phyloP scores from a whole-genome alignment of 1,140 invertebrate genomes.

The Bemisia tabaci region DNA sequence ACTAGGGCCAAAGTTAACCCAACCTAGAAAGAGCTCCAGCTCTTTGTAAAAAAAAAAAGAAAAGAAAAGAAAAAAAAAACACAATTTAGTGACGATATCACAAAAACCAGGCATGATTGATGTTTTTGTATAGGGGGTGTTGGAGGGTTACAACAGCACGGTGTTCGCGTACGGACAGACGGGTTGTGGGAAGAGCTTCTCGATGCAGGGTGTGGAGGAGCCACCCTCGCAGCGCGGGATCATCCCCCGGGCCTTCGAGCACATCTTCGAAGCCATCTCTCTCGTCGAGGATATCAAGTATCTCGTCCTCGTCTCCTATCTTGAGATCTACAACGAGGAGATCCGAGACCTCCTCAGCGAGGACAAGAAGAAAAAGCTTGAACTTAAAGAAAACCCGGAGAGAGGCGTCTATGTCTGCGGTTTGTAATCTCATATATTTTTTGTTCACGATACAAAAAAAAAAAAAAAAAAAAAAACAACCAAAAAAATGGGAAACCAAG shows the following conservation, averaged over 20 bases:
- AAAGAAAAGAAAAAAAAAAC: no score
- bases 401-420: constrained; percentile 68
- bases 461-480: no score
- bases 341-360: constrained; percentile 61
- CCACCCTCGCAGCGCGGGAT: constrained; percentile 48
- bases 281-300: constrained; percentile 68
- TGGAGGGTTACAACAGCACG: constrained; percentile 78
- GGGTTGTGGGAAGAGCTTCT: constrained; percentile 67
- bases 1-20: no score
- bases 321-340: constrained; percentile 90
- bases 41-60: no score
- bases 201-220: constrained; percentile 58
- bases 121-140: constrained; percentile 65
- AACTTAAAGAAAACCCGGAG: constrained; percentile 65
- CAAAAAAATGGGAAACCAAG: no score
- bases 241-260: constrained; percentile 77
- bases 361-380: constrained; percentile 48
- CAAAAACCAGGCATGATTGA: no score
- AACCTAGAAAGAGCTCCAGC: no score
- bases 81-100: no score
- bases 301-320: constrained; percentile 76
- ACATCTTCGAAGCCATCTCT: constrained; percentile 82
- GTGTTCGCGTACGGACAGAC: constrained; percentile 83
- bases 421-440: no score
- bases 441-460: no score